Percentiles rank a stretch among this genome's conserved stretches.
Evolutionary conservation across 2,888 invertebrate genomes (phyloP).

Genomic region (Oscheius sp.): DNA sequence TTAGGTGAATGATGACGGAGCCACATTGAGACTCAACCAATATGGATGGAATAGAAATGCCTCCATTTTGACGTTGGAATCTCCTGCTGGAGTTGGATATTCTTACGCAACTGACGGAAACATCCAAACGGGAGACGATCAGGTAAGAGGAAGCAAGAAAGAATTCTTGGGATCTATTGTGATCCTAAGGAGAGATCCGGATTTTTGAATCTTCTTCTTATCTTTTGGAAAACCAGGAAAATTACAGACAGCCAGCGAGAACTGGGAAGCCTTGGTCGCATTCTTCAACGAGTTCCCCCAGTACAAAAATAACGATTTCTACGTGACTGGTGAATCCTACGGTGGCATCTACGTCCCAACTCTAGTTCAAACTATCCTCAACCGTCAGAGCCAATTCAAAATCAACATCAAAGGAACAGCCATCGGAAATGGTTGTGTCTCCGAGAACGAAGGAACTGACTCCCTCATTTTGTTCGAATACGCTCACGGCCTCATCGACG

Average conservation of each 20-base stretch:
- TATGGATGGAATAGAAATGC: conserved; percentile 69
- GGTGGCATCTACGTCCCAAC: conserved; percentile 73
- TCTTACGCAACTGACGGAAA: conserved; percentile 72
- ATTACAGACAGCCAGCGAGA: conserved; percentile 70
- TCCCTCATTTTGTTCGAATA: conserved; percentile 53
- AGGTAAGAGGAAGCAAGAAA: conserved; percentile 17
- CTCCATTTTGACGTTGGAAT: conserved; percentile 73
- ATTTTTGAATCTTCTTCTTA: no score
- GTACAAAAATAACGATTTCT: conserved; percentile 72
- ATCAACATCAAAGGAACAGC: conserved; percentile 61
- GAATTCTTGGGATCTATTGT: no score
- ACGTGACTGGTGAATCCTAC: conserved; percentile 73
- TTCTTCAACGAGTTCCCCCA: conserved; percentile 73
- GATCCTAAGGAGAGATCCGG: no score
- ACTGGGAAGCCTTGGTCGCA: conserved; percentile 72
- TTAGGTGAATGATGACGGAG: conserved; percentile 57
- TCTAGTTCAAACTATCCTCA: conserved; percentile 68
- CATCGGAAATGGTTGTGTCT: conserved; percentile 61
- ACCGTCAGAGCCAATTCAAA: conserved; percentile 51
- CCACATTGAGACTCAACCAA: conserved; percentile 55
- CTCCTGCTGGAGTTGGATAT: conserved; percentile 75
- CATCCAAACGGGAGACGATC: conserved; percentile 59
- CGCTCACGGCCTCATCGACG: conserved; percentile 55
- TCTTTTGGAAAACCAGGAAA: no score
- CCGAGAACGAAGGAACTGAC: conserved; percentile 45